Percentiles rank a stretch among this genome's conserved stretches.
Conservation (phyloP, 2,888 invertebrate genomes). For the Emmelina monodactyla region DNA sequence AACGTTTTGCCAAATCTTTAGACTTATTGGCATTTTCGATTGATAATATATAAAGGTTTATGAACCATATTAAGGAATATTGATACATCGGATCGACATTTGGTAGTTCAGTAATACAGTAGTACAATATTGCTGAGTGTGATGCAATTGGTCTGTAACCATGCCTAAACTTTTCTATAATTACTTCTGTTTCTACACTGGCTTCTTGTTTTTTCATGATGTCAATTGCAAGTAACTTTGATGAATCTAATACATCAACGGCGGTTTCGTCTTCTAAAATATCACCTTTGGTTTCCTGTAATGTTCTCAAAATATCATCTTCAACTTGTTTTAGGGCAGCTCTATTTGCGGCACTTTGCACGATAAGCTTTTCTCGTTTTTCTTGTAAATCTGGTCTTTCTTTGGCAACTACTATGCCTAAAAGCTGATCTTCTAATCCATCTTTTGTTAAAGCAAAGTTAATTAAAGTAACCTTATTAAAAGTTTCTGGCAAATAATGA, state of each 20-base stretch:
- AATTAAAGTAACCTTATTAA: constrained; percentile 82
- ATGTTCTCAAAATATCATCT: constrained; percentile 85
- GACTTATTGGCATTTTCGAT: constrained; percentile 79
- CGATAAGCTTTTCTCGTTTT: constrained; percentile 78
- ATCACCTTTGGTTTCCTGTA: constrained; percentile 84
- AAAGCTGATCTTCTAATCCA: constrained; percentile 83
- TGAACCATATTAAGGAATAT: constrained; percentile 87
- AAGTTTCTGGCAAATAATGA: constrained; percentile 84
- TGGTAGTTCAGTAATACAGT: constrained; percentile 82
- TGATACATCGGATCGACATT: constrained; percentile 91
- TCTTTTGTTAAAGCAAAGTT: constrained; percentile 85
- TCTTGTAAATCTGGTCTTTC: constrained; percentile 86
- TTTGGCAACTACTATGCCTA: constrained; percentile 85
- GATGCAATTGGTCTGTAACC: constrained; percentile 81
- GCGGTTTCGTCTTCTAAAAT: constrained; percentile 92
- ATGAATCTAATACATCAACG: constrained; percentile 86
- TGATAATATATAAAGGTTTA: constrained; percentile 79
- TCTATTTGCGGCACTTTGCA: constrained; percentile 82
- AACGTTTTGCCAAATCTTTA: constrained; percentile 73
- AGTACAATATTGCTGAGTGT: constrained; percentile 82
- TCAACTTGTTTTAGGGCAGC: constrained; percentile 85
- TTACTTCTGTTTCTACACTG: constrained; percentile 77
- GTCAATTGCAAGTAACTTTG: constrained; percentile 81
- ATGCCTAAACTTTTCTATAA: constrained; percentile 77
- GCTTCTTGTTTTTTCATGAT: constrained; percentile 84